Base-by-base conservation (phyloP, 2,797 vertebrate genomes). In the Naso thynnoides region DNA sequence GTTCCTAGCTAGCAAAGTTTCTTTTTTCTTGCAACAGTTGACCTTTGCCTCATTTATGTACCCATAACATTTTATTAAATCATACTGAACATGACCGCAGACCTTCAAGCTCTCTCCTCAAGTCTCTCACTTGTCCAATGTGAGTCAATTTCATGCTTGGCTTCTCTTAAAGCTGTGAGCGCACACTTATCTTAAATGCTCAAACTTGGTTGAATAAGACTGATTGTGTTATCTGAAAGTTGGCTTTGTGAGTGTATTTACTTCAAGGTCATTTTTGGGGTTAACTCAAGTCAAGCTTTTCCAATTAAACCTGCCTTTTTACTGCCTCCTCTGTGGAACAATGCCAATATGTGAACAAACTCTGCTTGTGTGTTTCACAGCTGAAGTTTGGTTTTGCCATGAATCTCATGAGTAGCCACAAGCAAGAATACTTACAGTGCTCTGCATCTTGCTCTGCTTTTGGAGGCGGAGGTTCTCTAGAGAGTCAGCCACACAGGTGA, bases 381-480 rank as follows among this genome's bases (percentile, higher is more conserved):
- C 9, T 53, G 21, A 23, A 59, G 31, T 63, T 61, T 29, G 31
- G 54, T 21, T 44, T 1, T 68, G 13, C 18, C 53, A n/a, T 41
- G 8, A 72, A 62, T 42, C 14, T 19, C 39, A 3, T 11, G 18
- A 48, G 49, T 33, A 45, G 47, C 8, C 23, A 23, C 44, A 38
- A 27, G 47, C 15, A 53, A 9, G 19, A 49, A 23, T 38, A 33
- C 3, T 83, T 93, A 98, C 97, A 94, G 96, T 95, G 93, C 98
- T 99, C 92, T 99, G 98, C 76, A 98, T 96, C 94, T 97, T 95
- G 8, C 95, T 98, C 94, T 99, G 98, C 88, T 98, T 94, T 96
- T 98, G 97, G 73, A 99, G 96, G 44, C 98, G 97, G 84, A 97
- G 95, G 91, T 99, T 99, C 95, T 99, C 98, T 3, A 97, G 97